Base-by-base conservation (phyloP, 2,888 invertebrate genomes). In the Allophyes oxyacanthae region DNA sequence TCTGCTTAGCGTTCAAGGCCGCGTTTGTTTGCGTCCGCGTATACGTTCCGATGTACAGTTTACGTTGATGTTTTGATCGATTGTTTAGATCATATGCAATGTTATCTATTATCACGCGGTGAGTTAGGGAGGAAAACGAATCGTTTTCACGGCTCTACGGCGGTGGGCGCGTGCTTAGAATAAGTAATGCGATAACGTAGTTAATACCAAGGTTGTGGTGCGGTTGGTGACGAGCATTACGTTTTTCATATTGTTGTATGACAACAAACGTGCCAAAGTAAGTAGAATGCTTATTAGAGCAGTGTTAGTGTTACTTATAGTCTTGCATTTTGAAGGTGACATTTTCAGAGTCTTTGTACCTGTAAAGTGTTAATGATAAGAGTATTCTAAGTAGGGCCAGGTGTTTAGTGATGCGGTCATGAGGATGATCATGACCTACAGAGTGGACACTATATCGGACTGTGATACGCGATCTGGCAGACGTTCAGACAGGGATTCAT, bases 1-100 rank as follows among this genome's bases (percentile, higher is more conserved):
- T 87, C 90, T 88, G 90, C 85, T 88, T 85, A 85, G 72, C 91
- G 92, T 92, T 92, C 93, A 94, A 94, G 93, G 93, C 88, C 93
- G 89, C 82, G 77, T 81, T 85, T 92, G 92, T 92, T 92, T 89
- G 91, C 89, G 86, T 87, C 84, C 81, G 84, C 81, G 81, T 80
- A 86, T 86, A 86, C 85, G 84, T 75, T 82, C 72, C 56, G 62
- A 68, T 66, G 68, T 72, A 75, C 71, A 79, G 74, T 82, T 81
- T 79, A 84, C 83, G 81, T 77, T 84, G 70, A 77, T 84, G 84
- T 87, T 85, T 80, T 83, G 79, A 79, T 83, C 71, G 72, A 80
- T 83, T 82, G 82, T 84, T 82, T 78, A 81, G 78, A 79, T 78
- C 67, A 72, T 75, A 78, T 75, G 78, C 68, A 79, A 75, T 77